Conservation (phyloP, 2,113 vertebrate species). For the Odobenus rosmarus region DNA sequence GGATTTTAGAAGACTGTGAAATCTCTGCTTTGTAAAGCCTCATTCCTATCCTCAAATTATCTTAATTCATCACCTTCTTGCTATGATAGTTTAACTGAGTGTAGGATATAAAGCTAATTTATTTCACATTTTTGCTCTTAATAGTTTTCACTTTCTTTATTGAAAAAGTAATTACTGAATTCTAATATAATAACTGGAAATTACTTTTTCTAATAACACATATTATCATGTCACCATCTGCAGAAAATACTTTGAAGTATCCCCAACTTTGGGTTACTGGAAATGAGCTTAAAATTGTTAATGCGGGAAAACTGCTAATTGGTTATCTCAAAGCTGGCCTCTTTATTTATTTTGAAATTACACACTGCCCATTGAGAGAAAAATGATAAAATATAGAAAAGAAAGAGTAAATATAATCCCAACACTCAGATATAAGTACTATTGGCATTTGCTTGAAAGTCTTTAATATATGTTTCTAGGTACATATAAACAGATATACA, state of each 20-base stretch:
- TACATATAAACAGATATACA: neutral
- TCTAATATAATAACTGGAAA: conserved; percentile 86
- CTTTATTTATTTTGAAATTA: conserved; percentile 52
- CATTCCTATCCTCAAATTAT: conserved; percentile 81
- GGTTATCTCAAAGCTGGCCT: neutral
- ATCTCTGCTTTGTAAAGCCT: conserved; percentile 71
- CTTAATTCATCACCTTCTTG: conserved; percentile 84
- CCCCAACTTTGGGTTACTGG: conserved; percentile 59
- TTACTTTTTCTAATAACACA: conserved; percentile 84
- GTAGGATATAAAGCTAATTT: conserved; percentile 84
- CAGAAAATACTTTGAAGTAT: conserved; percentile 76
- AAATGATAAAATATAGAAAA: conserved; percentile 4
- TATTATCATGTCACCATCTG: conserved; percentile 79
- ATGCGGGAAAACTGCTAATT: neutral
- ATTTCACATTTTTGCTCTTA: conserved; percentile 82
- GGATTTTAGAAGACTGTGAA: conserved; percentile 73
- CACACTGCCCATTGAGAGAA: neutral
- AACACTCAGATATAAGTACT: neutral
- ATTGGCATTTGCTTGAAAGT: neutral
- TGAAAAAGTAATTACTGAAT: conserved; percentile 87
- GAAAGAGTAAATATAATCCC: neutral
- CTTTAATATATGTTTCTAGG: neutral
- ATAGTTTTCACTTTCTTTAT: conserved; percentile 85
- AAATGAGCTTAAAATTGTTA: conserved; percentile 72
- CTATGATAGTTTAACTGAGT: conserved; percentile 85